phyloP scores from a whole-genome alignment of 2,888 invertebrate species.

The Hyposoter didymator region DNA sequence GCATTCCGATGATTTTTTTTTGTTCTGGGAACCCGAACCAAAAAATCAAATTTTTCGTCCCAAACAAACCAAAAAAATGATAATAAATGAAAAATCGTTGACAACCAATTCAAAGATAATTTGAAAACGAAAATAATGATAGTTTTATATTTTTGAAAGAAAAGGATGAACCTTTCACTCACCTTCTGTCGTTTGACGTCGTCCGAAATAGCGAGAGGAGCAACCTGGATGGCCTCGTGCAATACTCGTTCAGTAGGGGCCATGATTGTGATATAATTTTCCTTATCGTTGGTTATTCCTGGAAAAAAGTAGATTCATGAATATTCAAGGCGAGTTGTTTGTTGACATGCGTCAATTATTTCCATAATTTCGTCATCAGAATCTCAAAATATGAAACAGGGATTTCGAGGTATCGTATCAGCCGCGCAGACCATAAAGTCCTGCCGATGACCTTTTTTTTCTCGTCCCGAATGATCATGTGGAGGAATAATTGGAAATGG shows the following conservation, averaged over 20 bases:
- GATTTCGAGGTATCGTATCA: neutral
- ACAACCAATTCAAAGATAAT: too few species aligned
- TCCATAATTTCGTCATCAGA: neutral
- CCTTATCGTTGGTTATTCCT: slow-evolving; percentile 65
- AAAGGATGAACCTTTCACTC: slow-evolving; percentile 53
- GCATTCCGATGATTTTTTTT: too few species aligned
- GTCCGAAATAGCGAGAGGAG: slow-evolving; percentile 78
- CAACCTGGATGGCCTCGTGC: slow-evolving; percentile 80
- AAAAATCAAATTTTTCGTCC: too few species aligned
- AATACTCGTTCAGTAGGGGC: slow-evolving; percentile 79
- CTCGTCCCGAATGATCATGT: neutral
- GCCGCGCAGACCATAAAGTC: neutral
- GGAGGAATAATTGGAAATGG: neutral
- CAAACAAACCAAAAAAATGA: too few species aligned
- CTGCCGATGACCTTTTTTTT: neutral
- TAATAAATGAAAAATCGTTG: too few species aligned
- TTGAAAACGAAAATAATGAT: neutral
- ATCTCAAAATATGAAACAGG: neutral
- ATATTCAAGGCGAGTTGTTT: neutral
- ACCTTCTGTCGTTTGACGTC: slow-evolving; percentile 79
- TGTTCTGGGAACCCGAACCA: too few species aligned
- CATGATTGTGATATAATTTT: slow-evolving; percentile 75
- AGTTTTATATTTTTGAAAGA: neutral
- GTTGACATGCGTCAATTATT: neutral
- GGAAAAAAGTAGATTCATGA: slow-evolving; percentile 8